These are phyloP conservation scores for Montipora cactus DNA, from an alignment of 64 coral and sea anemone species.

Conservation along the genomic window DNA sequence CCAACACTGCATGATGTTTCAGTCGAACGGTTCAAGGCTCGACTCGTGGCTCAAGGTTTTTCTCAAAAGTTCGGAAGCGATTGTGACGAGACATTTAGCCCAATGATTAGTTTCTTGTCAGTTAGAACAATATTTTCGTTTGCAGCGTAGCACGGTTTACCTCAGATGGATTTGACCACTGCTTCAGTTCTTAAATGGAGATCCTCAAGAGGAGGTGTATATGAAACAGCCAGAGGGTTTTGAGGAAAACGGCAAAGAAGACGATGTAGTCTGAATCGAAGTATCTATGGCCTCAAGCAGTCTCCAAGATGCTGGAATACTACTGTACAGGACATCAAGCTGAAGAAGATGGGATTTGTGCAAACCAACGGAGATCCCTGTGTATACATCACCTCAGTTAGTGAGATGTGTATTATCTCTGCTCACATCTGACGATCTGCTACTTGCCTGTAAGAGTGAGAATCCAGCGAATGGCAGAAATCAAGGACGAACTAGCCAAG, in stretches of 20 bases:
- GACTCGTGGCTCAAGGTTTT: no score
- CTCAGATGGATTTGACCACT: constrained; percentile 65
- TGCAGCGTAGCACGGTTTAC: constrained; percentile 46
- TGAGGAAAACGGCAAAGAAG: constrained; percentile 1
- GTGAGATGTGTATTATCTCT: no score
- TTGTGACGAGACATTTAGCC: no score
- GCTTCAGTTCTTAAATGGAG: constrained; percentile 72
- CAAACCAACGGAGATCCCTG: constrained; percentile 55
- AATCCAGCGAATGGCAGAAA: no score
- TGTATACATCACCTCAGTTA: constrained; percentile 18
- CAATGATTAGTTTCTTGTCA: no score
- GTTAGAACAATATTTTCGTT: no score
- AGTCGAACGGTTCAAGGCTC: no score
- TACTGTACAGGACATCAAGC: constrained; percentile 24
- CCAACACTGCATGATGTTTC: no score
- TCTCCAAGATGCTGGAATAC: constrained; percentile 62
- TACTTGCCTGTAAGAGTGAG: no score
- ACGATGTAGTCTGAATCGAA: constrained; percentile 34
- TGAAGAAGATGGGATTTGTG: constrained; percentile 43
- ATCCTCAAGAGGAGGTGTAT: neutral
- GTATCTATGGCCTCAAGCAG: constrained; percentile 53
- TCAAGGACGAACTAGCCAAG: no score
- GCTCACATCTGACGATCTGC: no score
- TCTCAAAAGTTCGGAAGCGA: no score
- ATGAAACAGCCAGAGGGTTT: constrained; percentile 21